Percentiles rank a stretch among this genome's conserved stretches.
Evolutionary conservation across 2,888 invertebrate genomes (phyloP).

Genomic region (Platycheirus rosarum): DNA sequence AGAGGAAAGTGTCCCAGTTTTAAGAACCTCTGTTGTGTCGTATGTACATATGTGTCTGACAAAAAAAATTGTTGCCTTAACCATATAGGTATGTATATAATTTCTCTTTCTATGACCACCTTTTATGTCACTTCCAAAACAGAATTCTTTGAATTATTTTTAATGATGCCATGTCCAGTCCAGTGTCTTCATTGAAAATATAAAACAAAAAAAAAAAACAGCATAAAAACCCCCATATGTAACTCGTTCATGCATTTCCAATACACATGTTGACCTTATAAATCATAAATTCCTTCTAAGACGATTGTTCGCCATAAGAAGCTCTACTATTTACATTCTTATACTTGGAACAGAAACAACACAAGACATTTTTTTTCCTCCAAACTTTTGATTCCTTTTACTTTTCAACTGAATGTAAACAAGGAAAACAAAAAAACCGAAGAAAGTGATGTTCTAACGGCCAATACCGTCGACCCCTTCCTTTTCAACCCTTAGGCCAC

Average conservation of each 20-base stretch:
- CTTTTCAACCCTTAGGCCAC: background rate
- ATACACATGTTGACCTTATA: conserved; percentile 41
- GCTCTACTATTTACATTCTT: conserved; percentile 45
- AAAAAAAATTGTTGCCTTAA: too few relatives aligned
- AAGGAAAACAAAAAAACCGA: conserved; percentile 15
- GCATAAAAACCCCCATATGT: too few relatives aligned
- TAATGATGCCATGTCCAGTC: too few relatives aligned
- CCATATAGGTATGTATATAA: too few relatives aligned
- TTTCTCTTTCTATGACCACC: too few relatives aligned
- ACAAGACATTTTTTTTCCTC: background rate
- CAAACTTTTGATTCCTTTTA: conserved; percentile 30
- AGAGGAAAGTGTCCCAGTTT: too few relatives aligned
- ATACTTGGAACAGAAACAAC: conserved; percentile 15
- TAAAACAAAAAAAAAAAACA: too few relatives aligned
- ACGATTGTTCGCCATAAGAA: conserved; percentile 27
- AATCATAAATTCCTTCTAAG: conserved; percentile 23
- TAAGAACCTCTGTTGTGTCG: too few relatives aligned
- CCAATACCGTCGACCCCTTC: background rate
- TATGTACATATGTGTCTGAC: too few relatives aligned
- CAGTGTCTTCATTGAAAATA: too few relatives aligned
- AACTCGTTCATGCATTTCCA: conserved; percentile 17
- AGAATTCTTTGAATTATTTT: too few relatives aligned
- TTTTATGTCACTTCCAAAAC: too few relatives aligned
- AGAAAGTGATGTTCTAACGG: conserved; percentile 4
- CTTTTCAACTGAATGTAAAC: conserved; percentile 46